A percentile compares a stretch with the other conserved stretches of the same genome.
Conservation (phyloP, 2,797 vertebrate genomes). For the Pipistrellus pipistrellus region DNA sequence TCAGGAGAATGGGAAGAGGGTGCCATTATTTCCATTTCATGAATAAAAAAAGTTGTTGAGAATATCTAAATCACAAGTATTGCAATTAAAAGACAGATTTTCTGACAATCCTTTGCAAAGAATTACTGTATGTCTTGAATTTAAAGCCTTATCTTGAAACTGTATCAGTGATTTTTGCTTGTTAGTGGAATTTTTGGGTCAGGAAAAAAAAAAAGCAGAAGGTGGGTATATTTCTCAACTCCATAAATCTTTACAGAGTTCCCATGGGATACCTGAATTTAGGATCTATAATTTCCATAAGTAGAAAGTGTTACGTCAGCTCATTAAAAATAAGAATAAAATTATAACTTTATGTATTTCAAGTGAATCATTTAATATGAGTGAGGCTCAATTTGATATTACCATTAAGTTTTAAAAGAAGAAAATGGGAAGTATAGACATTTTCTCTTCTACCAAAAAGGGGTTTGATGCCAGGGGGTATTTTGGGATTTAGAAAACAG, state of each 20-base stretch:
- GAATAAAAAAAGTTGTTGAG: background rate
- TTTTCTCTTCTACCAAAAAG: conserved; percentile 49
- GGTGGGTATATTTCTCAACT: background rate
- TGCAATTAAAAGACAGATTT: conserved; percentile 16
- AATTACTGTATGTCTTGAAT: background rate
- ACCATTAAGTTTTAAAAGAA: conserved; percentile 41
- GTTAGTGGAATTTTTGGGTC: background rate
- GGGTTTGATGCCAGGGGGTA: background rate
- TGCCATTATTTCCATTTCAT: background rate
- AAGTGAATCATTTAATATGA: conserved; percentile 68
- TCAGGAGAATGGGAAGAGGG: background rate
- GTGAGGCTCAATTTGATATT: conserved; percentile 63
- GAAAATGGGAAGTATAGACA: conserved; percentile 39
- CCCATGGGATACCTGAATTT: conserved; percentile 62
- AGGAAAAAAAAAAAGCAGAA: background rate
- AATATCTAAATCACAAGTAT: background rate
- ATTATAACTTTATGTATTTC: conserved; percentile 62
- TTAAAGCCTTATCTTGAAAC: conserved; percentile 10
- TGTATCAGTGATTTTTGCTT: background rate
- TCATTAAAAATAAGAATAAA: conserved; percentile 22
- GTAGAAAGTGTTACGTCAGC: conserved; percentile 51
- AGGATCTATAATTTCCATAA: conserved; percentile 57
- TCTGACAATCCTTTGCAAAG: background rate
- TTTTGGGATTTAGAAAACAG: background rate
- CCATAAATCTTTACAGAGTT: conserved; percentile 70